A percentile compares a stretch with the other conserved stretches of the same genome.
phyloP scores from a whole-genome alignment of 2,113 vertebrate species.

The Salminus brasiliensis region DNA sequence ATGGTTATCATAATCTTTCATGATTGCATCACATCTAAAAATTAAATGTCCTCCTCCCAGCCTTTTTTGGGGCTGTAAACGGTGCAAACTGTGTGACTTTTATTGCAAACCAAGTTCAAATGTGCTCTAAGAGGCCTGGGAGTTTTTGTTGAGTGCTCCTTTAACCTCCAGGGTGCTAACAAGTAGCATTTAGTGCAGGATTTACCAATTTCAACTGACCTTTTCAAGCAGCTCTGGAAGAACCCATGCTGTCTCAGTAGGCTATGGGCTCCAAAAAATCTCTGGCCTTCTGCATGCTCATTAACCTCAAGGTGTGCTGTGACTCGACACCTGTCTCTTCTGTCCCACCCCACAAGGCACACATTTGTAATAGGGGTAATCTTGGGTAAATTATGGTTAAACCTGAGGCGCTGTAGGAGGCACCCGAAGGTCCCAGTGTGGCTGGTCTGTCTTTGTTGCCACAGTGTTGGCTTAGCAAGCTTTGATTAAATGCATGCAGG shows the following conservation, averaged over 20 bases:
- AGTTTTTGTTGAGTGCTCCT: neutral
- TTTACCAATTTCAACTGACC: neutral
- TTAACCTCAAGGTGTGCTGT: slow-evolving; percentile 1
- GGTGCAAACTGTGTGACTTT: neutral
- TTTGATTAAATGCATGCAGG: too few relatives aligned
- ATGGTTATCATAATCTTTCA: neutral
- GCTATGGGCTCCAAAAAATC: neutral
- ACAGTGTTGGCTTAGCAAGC: neutral
- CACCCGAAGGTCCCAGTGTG: neutral
- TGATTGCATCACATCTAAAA: neutral
- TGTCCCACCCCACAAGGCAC: neutral
- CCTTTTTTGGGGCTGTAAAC: neutral
- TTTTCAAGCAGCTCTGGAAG: neutral
- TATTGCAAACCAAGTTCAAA: neutral
- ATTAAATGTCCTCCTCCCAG: neutral
- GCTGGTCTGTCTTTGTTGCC: neutral
- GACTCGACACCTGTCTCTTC: neutral
- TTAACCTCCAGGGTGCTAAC: neutral
- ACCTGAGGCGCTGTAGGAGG: neutral
- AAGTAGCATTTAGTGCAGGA: neutral
- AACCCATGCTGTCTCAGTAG: neutral
- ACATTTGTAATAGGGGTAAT: neutral
- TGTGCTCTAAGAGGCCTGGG: neutral
- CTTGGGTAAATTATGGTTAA: slow-evolving; percentile 1
- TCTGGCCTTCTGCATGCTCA: neutral